phyloP scores from a whole-genome alignment of 2,113 vertebrate genomes.

The Onychostruthus taczanowskii region DNA sequence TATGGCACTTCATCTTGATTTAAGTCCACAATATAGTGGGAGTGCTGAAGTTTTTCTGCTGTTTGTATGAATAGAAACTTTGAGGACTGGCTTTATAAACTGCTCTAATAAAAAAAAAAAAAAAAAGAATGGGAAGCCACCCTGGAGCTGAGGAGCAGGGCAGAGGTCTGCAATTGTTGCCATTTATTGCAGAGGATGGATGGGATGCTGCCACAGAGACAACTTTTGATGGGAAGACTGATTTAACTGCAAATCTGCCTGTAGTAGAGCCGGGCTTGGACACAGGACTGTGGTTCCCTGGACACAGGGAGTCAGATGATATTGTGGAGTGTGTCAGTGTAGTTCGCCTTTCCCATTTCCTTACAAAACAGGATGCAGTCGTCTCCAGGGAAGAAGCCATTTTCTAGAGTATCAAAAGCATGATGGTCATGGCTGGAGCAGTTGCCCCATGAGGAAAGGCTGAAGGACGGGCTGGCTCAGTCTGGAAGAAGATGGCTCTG shows the following conservation, averaged over 20 bases:
- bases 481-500: neutral
- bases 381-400: neutral
- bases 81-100: neutral
- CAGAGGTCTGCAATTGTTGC: neutral
- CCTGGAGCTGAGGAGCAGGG: neutral
- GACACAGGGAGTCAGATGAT: neutral
- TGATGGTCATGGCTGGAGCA: neutral
- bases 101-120: neutral
- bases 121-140: neutral
- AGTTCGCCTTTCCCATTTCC: neutral
- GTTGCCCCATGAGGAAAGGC: accelerated
- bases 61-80: neutral
- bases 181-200: neutral
- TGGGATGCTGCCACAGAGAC: neutral
- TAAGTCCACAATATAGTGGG: neutral
- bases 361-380: neutral
- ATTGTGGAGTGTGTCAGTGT: neutral
- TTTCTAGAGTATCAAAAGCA: neutral
- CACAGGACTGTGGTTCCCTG: accelerated
- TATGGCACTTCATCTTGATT: neutral
- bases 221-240: neutral
- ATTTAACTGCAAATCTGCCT: neutral
- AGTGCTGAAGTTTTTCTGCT: neutral
- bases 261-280: neutral
- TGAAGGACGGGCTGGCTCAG: neutral